Base-by-base conservation (phyloP, 2,797 vertebrate genomes). In the Pseudotriccus pelzelni region DNA sequence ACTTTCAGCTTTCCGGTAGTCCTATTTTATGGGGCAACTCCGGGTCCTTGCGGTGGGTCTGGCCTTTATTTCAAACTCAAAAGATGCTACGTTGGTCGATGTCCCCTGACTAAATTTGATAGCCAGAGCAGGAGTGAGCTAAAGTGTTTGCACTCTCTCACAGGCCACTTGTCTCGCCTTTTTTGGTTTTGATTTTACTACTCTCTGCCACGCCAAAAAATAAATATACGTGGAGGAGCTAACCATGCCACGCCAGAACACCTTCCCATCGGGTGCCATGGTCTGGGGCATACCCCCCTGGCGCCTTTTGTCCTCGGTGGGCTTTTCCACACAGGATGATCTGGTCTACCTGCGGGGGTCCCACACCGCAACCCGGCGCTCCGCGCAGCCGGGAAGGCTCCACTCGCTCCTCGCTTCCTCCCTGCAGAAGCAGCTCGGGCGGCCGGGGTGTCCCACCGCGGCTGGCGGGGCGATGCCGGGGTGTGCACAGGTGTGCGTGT, bases 301-400 rank as follows among this genome's bases (percentile, higher is more conserved):
- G 12, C 1, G 6, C 34, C 46, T 19, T 39, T 34, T 3, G 0
- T 3, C 25, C n/a, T 6, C 5, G 2, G 22, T 2, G 17, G 10
- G 9, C 41, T 75, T 44, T 82, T 46, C 64, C 52, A 67, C n/a
- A 0, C 14, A 2, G 10, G 13, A 19, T 4, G 28, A n/a, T 18
- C 21, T 9, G 17, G 22, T 13, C 37, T 25, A 14, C 32, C 75
- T 6, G 6, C 15, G 3, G 49, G 3, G 0, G 53, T 36, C 27
- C 43, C 1, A 1, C n/a, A 28, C 46, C 15, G 15, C 32, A 63
- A 13, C 24, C 16, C 62, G 9, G 3, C 24, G 17, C 24, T 1
- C 22, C 1, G 43, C 34, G 7, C 18, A 16, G 20, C 27, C 21
- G 11, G 9, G 4, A 75, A 60, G 8, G 20, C 8, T 46, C 8